Base-by-base conservation (phyloP, 92 coral and sea anemone genomes). In the Paramuricea clavata region DNA sequence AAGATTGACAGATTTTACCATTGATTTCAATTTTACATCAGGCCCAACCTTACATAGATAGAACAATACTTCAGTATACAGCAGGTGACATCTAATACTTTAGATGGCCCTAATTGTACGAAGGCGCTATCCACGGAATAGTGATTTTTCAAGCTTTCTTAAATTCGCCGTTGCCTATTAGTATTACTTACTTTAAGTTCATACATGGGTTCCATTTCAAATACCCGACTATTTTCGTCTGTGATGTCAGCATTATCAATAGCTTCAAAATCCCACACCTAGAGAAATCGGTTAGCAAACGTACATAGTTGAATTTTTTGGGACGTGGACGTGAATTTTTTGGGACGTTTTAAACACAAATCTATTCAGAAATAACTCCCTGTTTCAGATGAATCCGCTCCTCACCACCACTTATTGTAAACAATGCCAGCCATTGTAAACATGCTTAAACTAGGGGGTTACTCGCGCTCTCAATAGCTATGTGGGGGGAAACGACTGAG, bases 131-230 rank as follows among this genome's bases (percentile, higher is more conserved):
- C n/a, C n/a, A n/a, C n/a, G n/a, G n/a, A n/a, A n/a, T n/a, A n/a
- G n/a, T n/a, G n/a, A n/a, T n/a, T n/a, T n/a, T n/a, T n/a, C n/a
- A n/a, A n/a, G n/a, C n/a, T n/a, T n/a, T n/a, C n/a, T n/a, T n/a
- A n/a, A n/a, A n/a, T n/a, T n/a, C n/a, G n/a, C n/a, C n/a, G n/a
- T n/a, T n/a, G n/a, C n/a, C n/a, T n/a, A n/a, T n/a, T n/a, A n/a
- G n/a, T 23, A 67, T 49, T 31, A 13, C 91, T 82, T 84, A 94
- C 99, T 98, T 94, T 96, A 43, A 96, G 88, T 75, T 96, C 99
- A 84, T 96, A 96, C 99, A 96, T 96, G 30, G 99, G 99, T 44
- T 96, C 99, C 91, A 96, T 92, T 74, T 96, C 99, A 91, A 96
- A 96, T 30, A 94, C 50, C 61, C 90, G 91, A 25, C 93, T 98